Evolutionary conservation across 2,113 vertebrate genomes (phyloP).

Genomic region (Ifrita kowaldi): DNA sequence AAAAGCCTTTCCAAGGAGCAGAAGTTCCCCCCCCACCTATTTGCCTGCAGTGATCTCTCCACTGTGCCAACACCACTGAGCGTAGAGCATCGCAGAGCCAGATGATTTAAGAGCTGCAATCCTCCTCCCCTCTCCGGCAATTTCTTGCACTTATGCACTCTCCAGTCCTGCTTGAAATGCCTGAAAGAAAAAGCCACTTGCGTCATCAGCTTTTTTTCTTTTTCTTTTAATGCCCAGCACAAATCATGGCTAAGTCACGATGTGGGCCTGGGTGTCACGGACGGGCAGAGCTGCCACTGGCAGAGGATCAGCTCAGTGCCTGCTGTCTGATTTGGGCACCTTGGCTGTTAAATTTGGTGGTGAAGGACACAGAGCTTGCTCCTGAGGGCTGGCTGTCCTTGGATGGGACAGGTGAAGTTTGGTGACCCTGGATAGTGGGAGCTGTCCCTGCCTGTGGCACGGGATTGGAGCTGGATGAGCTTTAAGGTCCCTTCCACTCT

Average conservation of each 20-base stretch:
- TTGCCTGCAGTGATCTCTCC: neutral
- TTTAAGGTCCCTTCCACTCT: neutral
- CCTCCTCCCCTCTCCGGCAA: neutral
- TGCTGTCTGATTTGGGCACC: neutral
- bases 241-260: neutral
- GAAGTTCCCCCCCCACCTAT: neutral
- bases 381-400: fast-evolving
- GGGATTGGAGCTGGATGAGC: neutral
- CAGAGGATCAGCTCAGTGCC: neutral
- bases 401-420: neutral
- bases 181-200: constrained; percentile 2
- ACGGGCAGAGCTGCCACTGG: neutral
- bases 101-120: neutral
- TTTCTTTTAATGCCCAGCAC: neutral
- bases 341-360: neutral
- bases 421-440: neutral
- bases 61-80: neutral
- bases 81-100: neutral
- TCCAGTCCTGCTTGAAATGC: neutral
- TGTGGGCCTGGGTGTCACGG: neutral
- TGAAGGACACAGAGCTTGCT: neutral
- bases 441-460: neutral
- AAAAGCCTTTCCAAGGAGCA: neutral
- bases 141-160: neutral
- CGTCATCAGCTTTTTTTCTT: neutral